Conservation (phyloP, 2,797 vertebrate genomes). For the Halcyon smyrnensis region DNA sequence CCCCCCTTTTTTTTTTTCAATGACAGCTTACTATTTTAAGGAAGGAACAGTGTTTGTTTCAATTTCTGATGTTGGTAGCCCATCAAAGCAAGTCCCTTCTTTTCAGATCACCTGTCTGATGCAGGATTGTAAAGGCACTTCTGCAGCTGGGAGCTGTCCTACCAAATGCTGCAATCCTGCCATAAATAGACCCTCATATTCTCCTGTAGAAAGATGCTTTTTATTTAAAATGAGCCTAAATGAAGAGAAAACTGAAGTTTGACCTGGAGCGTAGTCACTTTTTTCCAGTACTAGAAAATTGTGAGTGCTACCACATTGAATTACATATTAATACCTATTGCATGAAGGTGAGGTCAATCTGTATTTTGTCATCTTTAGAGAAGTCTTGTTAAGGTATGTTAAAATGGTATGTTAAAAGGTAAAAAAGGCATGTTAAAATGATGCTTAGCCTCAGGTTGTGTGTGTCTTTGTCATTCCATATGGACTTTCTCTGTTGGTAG, state of each 20-base stretch:
- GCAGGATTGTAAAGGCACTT: not conserved
- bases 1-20: not conserved
- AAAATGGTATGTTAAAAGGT: no score
- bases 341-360: not conserved
- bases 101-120: not conserved
- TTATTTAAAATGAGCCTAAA: not conserved
- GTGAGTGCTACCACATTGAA: not conserved
- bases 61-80: not conserved
- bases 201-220: not conserved
- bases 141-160: not conserved
- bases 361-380: not conserved
- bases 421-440: not conserved
- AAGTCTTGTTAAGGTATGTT: not conserved
- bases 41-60: not conserved
- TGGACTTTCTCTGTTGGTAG: fast-evolving
- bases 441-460: not conserved
- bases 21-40: not conserved
- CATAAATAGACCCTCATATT: not conserved
- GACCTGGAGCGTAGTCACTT: not conserved
- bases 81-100: conserved; percentile 5
- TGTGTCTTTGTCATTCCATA: not conserved
- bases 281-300: not conserved
- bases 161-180: not conserved
- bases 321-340: not conserved
- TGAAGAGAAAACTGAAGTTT: not conserved